These are phyloP conservation scores for Octonoba sinensis DNA, from an alignment of 2,888 invertebrate genomes.

Conservation along the genomic window DNA sequence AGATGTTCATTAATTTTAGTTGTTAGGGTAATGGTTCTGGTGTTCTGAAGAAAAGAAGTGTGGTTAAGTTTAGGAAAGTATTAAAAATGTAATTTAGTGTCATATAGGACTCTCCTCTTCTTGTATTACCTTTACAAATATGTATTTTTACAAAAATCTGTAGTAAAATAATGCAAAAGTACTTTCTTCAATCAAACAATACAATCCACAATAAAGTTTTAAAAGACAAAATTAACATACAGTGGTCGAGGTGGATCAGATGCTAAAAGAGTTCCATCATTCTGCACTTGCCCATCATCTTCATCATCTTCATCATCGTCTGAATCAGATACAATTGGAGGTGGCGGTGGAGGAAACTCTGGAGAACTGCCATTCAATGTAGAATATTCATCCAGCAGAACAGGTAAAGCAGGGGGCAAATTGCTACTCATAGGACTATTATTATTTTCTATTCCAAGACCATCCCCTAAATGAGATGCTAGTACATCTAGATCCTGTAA, in stretches of 20 bases:
- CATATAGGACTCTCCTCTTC: too few species aligned
- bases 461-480: constrained; percentile 94
- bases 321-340: constrained; percentile 68
- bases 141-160: too few species aligned
- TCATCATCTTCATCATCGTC: constrained; percentile 67
- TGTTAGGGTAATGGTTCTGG: too few species aligned
- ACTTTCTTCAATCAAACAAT: too few species aligned
- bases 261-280: constrained; percentile 94
- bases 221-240: constrained; percentile 71
- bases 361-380: constrained; percentile 64
- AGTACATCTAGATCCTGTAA: constrained; percentile 87
- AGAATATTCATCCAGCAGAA: constrained; percentile 46
- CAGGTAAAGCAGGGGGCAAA: constrained; percentile 38
- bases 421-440: constrained; percentile 45
- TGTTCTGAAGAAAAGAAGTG: too few species aligned
- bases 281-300: constrained; percentile 78
- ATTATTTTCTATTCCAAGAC: constrained; percentile 77
- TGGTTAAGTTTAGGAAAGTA: too few species aligned
- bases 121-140: too few species aligned
- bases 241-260: constrained; percentile 97
- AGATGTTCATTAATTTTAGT: too few species aligned
- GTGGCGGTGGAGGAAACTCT: constrained; percentile 55
- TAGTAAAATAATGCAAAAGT: too few species aligned
- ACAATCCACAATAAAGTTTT: too few species aligned
- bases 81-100: too few species aligned